Base-by-base conservation (phyloP, 1,140 invertebrate genomes). In the Vanessa atalanta region DNA sequence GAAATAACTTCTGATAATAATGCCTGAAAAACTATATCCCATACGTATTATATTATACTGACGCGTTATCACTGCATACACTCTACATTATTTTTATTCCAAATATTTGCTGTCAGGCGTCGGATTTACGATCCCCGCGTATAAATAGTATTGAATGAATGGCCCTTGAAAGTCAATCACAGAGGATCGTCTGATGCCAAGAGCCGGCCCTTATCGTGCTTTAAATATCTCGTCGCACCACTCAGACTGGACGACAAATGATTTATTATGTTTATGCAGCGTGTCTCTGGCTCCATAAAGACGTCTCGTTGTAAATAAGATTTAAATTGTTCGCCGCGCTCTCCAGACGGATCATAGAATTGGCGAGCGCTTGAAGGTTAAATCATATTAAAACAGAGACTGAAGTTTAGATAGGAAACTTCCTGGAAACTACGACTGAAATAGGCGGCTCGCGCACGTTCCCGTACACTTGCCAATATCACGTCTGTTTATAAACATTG, bases 231-330 rank as follows among this genome's bases (percentile, higher is more conserved):
- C 79, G 79, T 79, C 79, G 79, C 75, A 79, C 78, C 78, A 79
- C 75, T 76, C 78, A 74, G 78, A 79, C 80, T 77, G 78, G 79
- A 82, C 69, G 76, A 67, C 72, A 77, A 80, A 81, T 87, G 85
- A 90, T 88, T 88, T 88, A 89, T 86, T 79, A 82, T 85, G 85
- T 87, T 87, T 87, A 83, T 81, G 77, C 79, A 80, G 65, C 78
- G 16, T 57, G 77, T 70, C 79, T 65, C 73, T 69, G 71, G 70
- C 63, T 80, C 66, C 75, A 69, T 75, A 79, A 80, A 74, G 72
- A 70, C 72, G 75, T 51, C 74, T 79, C 76, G 73, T 78, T 73
- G 74, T 77, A 77, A 86, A 83, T 82, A 83, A 83, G 75, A 83
- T 84, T 84, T 80, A 86, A 83, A 83, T 83, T 83, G 81, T 82